phyloP scores from a whole-genome alignment of 2,888 invertebrate species.

The Eupithecia abbreviata region DNA sequence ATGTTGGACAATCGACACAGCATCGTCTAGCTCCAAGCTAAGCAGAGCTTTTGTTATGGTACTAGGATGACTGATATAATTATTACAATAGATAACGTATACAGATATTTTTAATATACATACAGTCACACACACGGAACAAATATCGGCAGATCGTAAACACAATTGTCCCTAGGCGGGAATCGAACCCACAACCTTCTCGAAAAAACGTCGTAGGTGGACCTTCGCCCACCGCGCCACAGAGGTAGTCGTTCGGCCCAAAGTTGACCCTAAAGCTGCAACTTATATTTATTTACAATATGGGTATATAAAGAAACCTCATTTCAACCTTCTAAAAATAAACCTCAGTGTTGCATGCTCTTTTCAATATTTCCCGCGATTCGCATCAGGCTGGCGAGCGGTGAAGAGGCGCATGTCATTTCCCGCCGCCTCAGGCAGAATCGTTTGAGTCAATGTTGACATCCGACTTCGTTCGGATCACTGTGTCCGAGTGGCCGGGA shows the following conservation, averaged over 20 bases:
- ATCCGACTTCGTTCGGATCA: slow-evolving; percentile 64
- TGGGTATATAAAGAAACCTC: neutral
- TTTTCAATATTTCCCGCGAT: slow-evolving; percentile 63
- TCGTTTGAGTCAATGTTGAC: slow-evolving; percentile 77
- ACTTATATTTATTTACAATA: neutral
- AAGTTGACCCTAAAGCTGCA: neutral
- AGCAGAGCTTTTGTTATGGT: no score
- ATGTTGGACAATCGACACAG: no score
- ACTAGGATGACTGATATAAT: no score
- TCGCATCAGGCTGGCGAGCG: slow-evolving; percentile 59
- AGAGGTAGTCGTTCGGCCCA: neutral
- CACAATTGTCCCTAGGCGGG: no score
- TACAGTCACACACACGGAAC: no score
- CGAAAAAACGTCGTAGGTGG: no score
- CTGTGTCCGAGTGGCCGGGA: slow-evolving; percentile 40
- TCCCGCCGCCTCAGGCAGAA: slow-evolving; percentile 64
- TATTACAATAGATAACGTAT: no score
- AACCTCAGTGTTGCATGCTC: slow-evolving; percentile 10
- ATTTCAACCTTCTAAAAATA: neutral
- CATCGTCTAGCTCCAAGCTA: no score
- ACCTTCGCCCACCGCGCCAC: no score
- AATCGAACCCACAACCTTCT: no score
- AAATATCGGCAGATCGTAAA: no score
- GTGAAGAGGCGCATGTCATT: slow-evolving; percentile 71
- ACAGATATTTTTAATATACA: no score